Evolutionary conservation across 2,113 vertebrate genomes (phyloP).

Genomic region (Phalacrocorax pelagicus): DNA sequence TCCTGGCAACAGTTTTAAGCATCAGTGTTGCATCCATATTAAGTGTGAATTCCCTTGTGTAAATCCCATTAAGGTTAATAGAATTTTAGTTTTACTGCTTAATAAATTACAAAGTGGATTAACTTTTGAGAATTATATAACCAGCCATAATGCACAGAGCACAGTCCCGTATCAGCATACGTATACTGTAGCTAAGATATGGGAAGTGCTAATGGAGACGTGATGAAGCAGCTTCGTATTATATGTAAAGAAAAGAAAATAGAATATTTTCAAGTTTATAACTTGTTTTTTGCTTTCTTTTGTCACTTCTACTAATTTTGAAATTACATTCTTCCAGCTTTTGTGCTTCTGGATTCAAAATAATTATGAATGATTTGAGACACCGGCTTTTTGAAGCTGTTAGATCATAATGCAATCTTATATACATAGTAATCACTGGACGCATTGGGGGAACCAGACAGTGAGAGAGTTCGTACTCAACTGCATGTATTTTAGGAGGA

Average conservation of each 20-base stretch:
- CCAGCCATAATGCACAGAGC: neutral
- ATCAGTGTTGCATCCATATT: conserved; percentile 24
- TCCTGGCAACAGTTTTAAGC: conserved; percentile 34
- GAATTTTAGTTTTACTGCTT: conserved; percentile 63
- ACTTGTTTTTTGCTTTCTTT: neutral
- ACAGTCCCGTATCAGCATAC: neutral
- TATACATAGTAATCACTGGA: neutral
- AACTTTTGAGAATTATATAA: conserved; percentile 37
- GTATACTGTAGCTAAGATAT: neutral
- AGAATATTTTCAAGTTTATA: neutral
- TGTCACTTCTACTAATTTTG: neutral
- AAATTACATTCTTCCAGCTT: neutral
- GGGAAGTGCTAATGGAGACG: neutral
- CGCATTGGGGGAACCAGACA: neutral
- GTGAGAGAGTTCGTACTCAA: neutral
- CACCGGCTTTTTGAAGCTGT: neutral
- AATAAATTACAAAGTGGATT: conserved; percentile 58
- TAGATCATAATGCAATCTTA: neutral
- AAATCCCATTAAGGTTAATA: conserved; percentile 60
- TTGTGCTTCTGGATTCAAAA: neutral
- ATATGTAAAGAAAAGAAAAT: neutral
- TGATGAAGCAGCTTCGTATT: neutral
- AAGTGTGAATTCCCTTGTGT: conserved; percentile 45
- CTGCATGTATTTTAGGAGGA: neutral
- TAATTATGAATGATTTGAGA: neutral